A percentile compares a stretch with the other conserved stretches of the same genome.
Conservation (phyloP, 2,888 invertebrate genomes). For the Drosophila borealis region DNA sequence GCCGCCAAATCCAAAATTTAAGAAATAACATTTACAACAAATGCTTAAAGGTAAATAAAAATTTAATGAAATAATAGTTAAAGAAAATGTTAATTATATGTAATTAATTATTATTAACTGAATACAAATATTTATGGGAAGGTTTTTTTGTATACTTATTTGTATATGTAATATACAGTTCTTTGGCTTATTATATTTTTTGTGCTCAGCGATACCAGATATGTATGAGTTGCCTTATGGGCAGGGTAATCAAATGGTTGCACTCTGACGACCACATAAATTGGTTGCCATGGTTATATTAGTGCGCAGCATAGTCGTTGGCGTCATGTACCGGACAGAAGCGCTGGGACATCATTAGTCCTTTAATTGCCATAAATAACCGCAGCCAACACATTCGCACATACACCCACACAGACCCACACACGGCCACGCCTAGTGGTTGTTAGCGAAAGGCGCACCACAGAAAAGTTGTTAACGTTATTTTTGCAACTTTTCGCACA, state of each 20-base stretch:
- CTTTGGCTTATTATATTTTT: not conserved
- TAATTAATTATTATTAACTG: not conserved
- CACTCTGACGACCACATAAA: slow-evolving; percentile 31
- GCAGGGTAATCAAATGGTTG: slow-evolving; percentile 49
- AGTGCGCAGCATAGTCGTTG: slow-evolving; percentile 26
- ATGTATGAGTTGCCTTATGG: not conserved
- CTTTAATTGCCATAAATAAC: slow-evolving; percentile 83
- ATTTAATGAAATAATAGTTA: not conserved
- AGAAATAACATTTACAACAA: not conserved
- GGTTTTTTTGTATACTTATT: not conserved
- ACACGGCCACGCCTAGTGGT: not conserved
- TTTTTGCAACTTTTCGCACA: slow-evolving; percentile 68
- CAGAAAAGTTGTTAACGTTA: slow-evolving; percentile 79
- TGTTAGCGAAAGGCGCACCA: slow-evolving; percentile 24
- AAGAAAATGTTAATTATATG: not conserved
- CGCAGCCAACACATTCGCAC: slow-evolving; percentile 42
- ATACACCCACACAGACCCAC: not conserved
- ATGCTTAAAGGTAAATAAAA: not conserved
- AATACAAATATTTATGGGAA: not conserved
- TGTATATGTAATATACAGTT: too few relatives aligned
- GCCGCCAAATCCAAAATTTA: not conserved
- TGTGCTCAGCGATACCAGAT: too few relatives aligned
- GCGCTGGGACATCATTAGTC: slow-evolving; percentile 81
- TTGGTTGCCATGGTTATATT: slow-evolving; percentile 43
- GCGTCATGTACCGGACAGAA: slow-evolving; percentile 60